Conservation (phyloP, 2,797 vertebrate genomes). For the Orientallactaga sibirica region DNA sequence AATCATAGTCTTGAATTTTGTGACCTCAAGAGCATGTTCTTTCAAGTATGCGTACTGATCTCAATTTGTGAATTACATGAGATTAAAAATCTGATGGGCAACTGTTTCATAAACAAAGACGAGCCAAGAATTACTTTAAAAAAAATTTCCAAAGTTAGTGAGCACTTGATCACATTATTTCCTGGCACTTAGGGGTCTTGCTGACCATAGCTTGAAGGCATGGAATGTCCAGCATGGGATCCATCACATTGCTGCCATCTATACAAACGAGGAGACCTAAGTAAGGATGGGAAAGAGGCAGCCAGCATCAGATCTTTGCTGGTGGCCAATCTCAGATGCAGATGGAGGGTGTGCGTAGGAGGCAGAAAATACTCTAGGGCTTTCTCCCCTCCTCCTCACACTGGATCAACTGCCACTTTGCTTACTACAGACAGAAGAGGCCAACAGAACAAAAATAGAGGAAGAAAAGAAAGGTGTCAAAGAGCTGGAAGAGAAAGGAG, state of each 20-base stretch:
- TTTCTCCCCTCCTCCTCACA: not conserved
- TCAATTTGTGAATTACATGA: constrained; percentile 54
- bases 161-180: constrained; percentile 8
- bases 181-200: not conserved
- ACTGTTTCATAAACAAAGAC: not conserved
- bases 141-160: constrained; percentile 7
- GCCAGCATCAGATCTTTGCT: not conserved
- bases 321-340: not conserved
- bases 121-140: constrained; percentile 19
- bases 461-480: not conserved
- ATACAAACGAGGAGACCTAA: not conserved
- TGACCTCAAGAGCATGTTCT: not conserved
- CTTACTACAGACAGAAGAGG: not conserved
- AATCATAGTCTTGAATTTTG: not conserved
- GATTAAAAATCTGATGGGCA: not conserved
- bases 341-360: too few relatives aligned
- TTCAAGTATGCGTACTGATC: not conserved
- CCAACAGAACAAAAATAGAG: not conserved
- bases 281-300: not conserved
- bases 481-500: not conserved
- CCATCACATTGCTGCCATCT: not conserved
- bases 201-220: constrained; percentile 20
- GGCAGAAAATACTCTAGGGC: not conserved
- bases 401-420: not conserved
- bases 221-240: not conserved